These are phyloP conservation scores for Peromyscus eremicus DNA, from an alignment of 2,797 vertebrate genomes.

Conservation along the genomic window DNA sequence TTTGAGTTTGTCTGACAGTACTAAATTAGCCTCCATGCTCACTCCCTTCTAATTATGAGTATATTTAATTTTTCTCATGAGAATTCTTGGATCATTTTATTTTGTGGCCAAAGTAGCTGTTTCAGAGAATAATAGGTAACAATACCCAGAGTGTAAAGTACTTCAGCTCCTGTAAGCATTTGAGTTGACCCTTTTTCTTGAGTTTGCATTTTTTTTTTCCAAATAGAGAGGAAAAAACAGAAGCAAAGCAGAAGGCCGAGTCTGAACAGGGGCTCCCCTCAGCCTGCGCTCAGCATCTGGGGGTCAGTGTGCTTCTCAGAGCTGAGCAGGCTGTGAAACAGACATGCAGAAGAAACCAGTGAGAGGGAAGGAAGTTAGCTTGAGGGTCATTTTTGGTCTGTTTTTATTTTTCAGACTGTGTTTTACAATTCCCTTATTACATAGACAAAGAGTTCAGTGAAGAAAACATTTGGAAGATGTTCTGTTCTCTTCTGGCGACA, in stretches of 20 bases:
- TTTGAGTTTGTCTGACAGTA: background rate
- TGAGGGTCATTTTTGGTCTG: slow-evolving; percentile 19
- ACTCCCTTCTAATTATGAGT: background rate
- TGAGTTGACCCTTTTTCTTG: background rate
- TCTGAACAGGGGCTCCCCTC: background rate
- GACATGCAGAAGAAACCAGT: slow-evolving; percentile 32
- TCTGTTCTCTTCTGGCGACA: slow-evolving; percentile 34
- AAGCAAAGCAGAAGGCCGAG: background rate
- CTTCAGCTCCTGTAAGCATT: slow-evolving; percentile 7
- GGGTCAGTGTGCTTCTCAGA: slow-evolving; percentile 76
- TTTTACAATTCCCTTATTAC: slow-evolving; percentile 62
- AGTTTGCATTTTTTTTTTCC: slow-evolving; percentile 48
- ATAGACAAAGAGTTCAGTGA: background rate
- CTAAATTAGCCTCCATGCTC: background rate
- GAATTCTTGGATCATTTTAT: slow-evolving; percentile 42
- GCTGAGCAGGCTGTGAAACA: slow-evolving; percentile 64
- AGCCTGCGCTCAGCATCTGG: background rate
- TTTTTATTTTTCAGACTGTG: slow-evolving; percentile 42
- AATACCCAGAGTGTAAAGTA: slow-evolving; percentile 37
- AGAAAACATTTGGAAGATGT: slow-evolving; percentile 15
- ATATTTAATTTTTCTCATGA: slow-evolving; percentile 33
- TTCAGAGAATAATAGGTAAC: slow-evolving; percentile 56
- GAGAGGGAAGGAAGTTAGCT: background rate
- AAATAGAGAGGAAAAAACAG: background rate
- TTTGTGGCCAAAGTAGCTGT: background rate